Percentiles rank a stretch among this genome's conserved stretches.
Evolutionary conservation across 2,888 invertebrate genomes (phyloP).

Genomic region (Endomychus coccineus): DNA sequence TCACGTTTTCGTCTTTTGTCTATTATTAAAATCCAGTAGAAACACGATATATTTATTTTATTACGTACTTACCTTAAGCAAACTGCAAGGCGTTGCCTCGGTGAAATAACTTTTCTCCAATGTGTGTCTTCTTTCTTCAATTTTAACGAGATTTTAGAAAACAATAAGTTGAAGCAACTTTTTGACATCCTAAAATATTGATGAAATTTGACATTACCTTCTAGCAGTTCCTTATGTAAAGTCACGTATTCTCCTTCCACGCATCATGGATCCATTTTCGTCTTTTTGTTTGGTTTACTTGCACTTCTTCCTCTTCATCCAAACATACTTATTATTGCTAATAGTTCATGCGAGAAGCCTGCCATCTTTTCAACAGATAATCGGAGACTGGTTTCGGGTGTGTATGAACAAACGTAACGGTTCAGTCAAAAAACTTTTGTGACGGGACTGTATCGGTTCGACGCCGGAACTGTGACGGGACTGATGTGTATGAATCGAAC

Average conservation of each 20-base stretch:
- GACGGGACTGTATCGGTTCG: conserved; percentile 1
- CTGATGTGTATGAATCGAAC: conserved; percentile 1
- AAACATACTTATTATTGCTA: conserved; percentile 5
- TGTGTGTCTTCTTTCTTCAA: conserved; percentile 14
- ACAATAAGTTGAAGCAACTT: conserved; percentile 9
- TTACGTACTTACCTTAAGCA: conserved; percentile 15
- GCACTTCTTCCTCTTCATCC: conserved; percentile 15
- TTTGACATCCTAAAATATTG: conserved; percentile 18
- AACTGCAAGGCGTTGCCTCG: conserved; percentile 14
- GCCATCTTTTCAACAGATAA: conserved; percentile 3
- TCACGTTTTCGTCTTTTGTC: too few species aligned
- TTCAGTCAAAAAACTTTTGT: neutral
- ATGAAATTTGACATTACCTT: conserved; percentile 13
- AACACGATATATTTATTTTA: neutral
- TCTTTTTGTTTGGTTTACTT: conserved; percentile 13
- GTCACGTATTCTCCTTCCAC: conserved; percentile 17
- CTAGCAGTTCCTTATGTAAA: conserved; percentile 12
- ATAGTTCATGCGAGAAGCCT: neutral
- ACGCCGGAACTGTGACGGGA: conserved; percentile 1
- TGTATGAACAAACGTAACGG: conserved; percentile 1
- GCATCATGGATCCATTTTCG: conserved; percentile 17
- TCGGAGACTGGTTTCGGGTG: neutral
- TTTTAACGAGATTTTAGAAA: conserved; percentile 7
- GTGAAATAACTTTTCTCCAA: conserved; percentile 13
- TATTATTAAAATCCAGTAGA: neutral